Percentiles rank a stretch among this genome's conserved stretches.
Conservation (phyloP, 2,888 invertebrate species). For the Nemotelus pantherinus region DNA sequence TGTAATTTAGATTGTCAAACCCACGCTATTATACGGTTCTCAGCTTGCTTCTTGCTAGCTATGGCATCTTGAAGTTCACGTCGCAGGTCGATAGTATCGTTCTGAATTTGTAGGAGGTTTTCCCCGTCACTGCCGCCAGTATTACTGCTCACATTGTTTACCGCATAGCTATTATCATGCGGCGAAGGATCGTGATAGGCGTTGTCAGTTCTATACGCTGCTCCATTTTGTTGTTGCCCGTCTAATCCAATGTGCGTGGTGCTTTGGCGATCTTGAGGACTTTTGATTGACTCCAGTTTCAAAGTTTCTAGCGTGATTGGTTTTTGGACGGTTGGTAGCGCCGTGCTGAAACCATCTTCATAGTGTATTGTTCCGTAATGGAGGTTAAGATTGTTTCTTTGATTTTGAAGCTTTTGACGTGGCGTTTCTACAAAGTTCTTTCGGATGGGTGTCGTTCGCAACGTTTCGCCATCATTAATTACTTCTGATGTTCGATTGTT, state of each 20-base stretch:
- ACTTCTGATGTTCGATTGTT: slow-evolving; percentile 59
- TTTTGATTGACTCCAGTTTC: slow-evolving; percentile 47
- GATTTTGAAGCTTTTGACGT: slow-evolving; percentile 52
- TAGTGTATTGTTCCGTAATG: slow-evolving; percentile 63
- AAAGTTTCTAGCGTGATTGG: slow-evolving; percentile 37
- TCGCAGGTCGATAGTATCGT: slow-evolving; percentile 58
- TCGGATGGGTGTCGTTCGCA: slow-evolving; percentile 50
- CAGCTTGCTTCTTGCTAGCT: slow-evolving; percentile 63
- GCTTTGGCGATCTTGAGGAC: slow-evolving; percentile 33
- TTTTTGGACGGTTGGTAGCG: slow-evolving; percentile 41
- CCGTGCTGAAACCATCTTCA: slow-evolving; percentile 48
- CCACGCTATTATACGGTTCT: slow-evolving; percentile 65
- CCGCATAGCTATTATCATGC: slow-evolving; percentile 55
- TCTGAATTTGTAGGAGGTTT: slow-evolving; percentile 52
- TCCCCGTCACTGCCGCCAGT: slow-evolving; percentile 43
- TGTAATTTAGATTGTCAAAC: slow-evolving; percentile 55
- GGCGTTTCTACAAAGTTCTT: slow-evolving; percentile 40
- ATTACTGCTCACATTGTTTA: slow-evolving; percentile 32
- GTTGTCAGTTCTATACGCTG: slow-evolving; percentile 12
- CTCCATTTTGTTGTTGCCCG: slow-evolving; percentile 45
- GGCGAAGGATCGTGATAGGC: slow-evolving; percentile 54
- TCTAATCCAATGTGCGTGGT: slow-evolving; percentile 3
- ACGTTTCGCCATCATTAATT: slow-evolving; percentile 60
- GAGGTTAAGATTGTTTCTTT: slow-evolving; percentile 55
- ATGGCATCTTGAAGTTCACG: slow-evolving; percentile 62